Evolutionary conservation across 1,140 invertebrate genomes (phyloP).

Genomic region (Drosophila santomea): DNA sequence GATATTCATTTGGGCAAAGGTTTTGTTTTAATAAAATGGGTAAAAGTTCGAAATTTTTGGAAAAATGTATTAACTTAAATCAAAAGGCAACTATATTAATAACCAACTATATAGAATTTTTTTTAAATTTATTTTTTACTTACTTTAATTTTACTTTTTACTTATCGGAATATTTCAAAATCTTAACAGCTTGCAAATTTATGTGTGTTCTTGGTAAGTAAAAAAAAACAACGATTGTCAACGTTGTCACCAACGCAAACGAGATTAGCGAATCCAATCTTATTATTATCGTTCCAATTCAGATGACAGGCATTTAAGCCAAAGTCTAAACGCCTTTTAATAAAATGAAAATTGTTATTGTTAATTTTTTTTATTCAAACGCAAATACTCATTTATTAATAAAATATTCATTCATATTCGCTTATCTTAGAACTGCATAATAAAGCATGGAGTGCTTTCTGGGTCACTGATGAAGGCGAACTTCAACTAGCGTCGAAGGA

Average conservation of each 20-base stretch:
- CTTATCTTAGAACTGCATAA: background rate
- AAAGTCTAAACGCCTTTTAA: background rate
- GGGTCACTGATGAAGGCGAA: background rate
- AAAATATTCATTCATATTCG: background rate
- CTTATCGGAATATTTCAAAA: background rate
- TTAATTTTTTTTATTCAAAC: too few relatives aligned
- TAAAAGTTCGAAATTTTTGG: too few relatives aligned
- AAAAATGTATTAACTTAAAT: too few relatives aligned
- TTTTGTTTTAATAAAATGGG: too few relatives aligned
- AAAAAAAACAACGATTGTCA: background rate
- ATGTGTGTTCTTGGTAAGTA: background rate
- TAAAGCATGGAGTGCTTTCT: slow-evolving; percentile 17
- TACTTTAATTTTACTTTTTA: too few relatives aligned
- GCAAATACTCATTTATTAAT: too few relatives aligned
- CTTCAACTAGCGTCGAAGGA: background rate
- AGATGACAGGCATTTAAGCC: background rate
- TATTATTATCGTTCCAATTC: slow-evolving; percentile 12
- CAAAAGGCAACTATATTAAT: background rate
- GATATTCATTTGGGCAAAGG: too few relatives aligned
- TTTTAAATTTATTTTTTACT: too few relatives aligned
- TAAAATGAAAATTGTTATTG: too few relatives aligned
- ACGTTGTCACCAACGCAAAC: slow-evolving; percentile 10
- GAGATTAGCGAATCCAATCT: slow-evolving; percentile 4
- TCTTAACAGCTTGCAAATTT: background rate
- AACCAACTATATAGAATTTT: too few relatives aligned